These are phyloP conservation scores for Gerris lacustris DNA, from an alignment of 2,888 invertebrate species.

Conservation along the genomic window DNA sequence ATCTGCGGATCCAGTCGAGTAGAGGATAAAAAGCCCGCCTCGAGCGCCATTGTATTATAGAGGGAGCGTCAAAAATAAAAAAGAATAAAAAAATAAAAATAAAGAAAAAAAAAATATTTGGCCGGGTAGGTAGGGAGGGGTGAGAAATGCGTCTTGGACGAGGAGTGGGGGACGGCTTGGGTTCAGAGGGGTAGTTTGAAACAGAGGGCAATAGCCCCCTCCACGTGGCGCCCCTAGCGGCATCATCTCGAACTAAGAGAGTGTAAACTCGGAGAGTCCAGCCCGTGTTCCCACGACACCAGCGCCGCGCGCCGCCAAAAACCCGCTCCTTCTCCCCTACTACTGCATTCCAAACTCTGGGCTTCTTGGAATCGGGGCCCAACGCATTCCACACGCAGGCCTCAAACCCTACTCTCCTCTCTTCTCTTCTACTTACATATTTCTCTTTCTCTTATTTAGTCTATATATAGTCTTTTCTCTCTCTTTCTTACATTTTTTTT, in stretches of 20 bases:
- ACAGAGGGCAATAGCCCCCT: not conserved
- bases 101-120: not conserved
- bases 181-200: not conserved
- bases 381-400: constrained; percentile 1
- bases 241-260: not conserved
- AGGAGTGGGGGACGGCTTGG: not conserved
- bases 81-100: not conserved
- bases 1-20: too few relatives aligned
- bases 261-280: not conserved
- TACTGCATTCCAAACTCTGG: not conserved
- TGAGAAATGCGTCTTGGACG: not conserved
- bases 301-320: not conserved
- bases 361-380: not conserved
- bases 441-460: not conserved
- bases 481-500: too few relatives aligned
- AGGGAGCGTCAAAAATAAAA: not conserved
- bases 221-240: not conserved
- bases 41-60: too few relatives aligned
- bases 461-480: too few relatives aligned
- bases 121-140: not conserved
- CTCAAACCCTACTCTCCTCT: too few relatives aligned
- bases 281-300: not conserved
- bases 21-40: too few relatives aligned
- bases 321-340: not conserved
- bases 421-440: not conserved